Percentiles rank a stretch among this genome's conserved stretches.
Conservation (phyloP, 2,797 vertebrate genomes). For the Urosaurus nigricauda region DNA sequence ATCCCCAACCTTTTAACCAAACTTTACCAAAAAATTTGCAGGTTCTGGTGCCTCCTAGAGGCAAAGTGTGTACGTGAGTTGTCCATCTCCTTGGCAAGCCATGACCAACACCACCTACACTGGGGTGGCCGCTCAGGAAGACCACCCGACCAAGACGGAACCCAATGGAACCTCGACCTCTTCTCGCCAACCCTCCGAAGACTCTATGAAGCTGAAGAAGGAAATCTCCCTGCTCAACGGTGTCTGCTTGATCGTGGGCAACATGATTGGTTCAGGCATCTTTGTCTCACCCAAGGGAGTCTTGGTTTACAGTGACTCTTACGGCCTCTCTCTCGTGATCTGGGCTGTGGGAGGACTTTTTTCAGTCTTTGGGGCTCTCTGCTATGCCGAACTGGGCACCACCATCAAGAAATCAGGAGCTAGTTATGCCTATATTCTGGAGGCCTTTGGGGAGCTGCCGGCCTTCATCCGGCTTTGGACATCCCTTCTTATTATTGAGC, state of each 20-base stretch:
- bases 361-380: constrained; percentile 91
- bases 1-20: too few relatives aligned
- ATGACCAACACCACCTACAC: constrained; percentile 16
- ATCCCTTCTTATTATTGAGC: constrained; percentile 94
- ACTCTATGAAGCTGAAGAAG: constrained; percentile 90
- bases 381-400: constrained; percentile 94
- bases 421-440: constrained; percentile 94
- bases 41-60: background rate
- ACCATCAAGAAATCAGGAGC: constrained; percentile 96
- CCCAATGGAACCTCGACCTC: background rate
- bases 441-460: constrained; percentile 89
- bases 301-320: constrained; percentile 90
- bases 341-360: constrained; percentile 92
- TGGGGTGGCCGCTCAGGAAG: background rate
- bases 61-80: background rate
- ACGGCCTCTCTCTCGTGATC: constrained; percentile 89
- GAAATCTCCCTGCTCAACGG: constrained; percentile 93
- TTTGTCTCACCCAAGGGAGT: constrained; percentile 94
- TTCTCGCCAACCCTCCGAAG: constrained; percentile 25
- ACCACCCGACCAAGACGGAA: background rate
- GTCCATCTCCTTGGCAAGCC: background rate
- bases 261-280: constrained; percentile 96
- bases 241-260: constrained; percentile 92
- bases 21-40: too few relatives aligned
- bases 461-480: constrained; percentile 94